phyloP scores from a whole-genome alignment of 1,140 invertebrate genomes.

The Trichonephila clavipes region DNA sequence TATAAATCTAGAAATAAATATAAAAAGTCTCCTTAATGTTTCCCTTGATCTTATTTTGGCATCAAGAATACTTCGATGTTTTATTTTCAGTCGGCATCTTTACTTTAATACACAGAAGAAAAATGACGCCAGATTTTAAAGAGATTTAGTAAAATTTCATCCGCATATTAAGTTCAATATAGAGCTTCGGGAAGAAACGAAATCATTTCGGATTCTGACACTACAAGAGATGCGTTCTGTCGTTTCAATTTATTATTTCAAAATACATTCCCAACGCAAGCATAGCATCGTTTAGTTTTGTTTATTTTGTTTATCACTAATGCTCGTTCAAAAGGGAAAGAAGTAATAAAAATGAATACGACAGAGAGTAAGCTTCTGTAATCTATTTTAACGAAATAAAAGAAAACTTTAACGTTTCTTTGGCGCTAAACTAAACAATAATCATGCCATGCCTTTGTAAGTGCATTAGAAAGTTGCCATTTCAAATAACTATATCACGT shows the following conservation, averaged over 20 bases:
- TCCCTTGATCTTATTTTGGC: background rate
- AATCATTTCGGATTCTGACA: constrained; percentile 49
- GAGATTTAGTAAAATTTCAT: constrained; percentile 43
- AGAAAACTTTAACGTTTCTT: constrained; percentile 28
- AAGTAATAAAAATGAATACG: background rate
- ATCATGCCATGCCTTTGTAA: background rate
- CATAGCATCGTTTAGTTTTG: background rate
- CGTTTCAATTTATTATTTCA: constrained; percentile 51
- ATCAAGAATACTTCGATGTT: background rate
- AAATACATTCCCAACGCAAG: constrained; percentile 22
- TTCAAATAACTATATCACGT: background rate
- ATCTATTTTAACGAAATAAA: constrained; percentile 11
- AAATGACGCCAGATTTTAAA: constrained; percentile 41
- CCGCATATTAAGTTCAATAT: constrained; percentile 51
- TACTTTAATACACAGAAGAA: background rate
- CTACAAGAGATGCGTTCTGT: constrained; percentile 34
- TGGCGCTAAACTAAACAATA: constrained; percentile 11
- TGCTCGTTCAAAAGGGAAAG: background rate
- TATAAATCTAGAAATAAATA: constrained; percentile 15
- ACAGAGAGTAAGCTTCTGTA: background rate
- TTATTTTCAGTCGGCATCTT: background rate
- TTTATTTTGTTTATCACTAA: constrained; percentile 34
- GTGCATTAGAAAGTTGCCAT: background rate
- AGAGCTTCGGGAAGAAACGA: constrained; percentile 19
- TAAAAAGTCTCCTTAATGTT: constrained; percentile 32